phyloP scores from a whole-genome alignment of 2,113 vertebrate species.

The Marmota flaviventris region DNA sequence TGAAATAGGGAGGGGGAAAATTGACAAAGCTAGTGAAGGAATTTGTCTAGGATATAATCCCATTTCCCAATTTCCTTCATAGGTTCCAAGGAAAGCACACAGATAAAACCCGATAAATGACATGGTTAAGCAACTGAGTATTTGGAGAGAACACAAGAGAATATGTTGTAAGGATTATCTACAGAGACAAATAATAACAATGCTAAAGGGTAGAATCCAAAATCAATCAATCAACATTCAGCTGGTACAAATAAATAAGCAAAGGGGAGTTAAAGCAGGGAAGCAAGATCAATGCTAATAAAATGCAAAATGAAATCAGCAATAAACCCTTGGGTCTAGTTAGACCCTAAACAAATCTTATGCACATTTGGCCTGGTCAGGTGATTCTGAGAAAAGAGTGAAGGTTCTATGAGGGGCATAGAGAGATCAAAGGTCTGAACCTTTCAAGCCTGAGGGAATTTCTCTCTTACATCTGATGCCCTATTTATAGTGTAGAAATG shows the following conservation, averaged over 20 bases:
- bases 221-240: conserved; percentile 49
- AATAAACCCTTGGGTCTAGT: conserved; percentile 62
- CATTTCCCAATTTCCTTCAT: background rate
- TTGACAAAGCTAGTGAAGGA: background rate
- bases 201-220: background rate
- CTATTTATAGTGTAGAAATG: conserved; percentile 48
- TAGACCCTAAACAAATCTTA: conserved; percentile 64
- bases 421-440: conserved; percentile 61
- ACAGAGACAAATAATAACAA: conserved; percentile 55
- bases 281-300: conserved; percentile 29
- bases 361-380: conserved; percentile 25
- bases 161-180: conserved; percentile 28
- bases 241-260: conserved; percentile 57
- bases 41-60: background rate
- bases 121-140: background rate
- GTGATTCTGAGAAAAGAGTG: background rate
- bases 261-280: background rate
- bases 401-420: background rate
- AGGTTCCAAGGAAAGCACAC: background rate
- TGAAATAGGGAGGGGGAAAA: background rate
- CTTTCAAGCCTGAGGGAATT: conserved; percentile 26
- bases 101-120: background rate
- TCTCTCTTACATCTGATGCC: background rate
- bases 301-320: conserved; percentile 66
- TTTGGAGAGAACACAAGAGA: background rate